Base-by-base conservation (phyloP, 2,113 vertebrate species). In the Bubo scandiacus region DNA sequence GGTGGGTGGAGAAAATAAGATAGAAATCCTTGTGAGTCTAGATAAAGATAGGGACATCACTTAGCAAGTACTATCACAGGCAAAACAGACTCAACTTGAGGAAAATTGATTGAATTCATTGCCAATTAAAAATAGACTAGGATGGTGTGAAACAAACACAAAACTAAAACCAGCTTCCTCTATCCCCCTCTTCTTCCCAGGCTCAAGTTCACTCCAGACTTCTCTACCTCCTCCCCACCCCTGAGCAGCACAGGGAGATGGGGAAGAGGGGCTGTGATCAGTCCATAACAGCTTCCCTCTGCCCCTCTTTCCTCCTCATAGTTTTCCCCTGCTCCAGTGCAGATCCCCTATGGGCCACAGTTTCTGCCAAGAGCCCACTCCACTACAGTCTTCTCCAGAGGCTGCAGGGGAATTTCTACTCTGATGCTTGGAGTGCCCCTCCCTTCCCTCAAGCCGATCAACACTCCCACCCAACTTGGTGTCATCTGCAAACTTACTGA, bases 331-430 rank as follows among this genome's bases (percentile, higher is more conserved):
- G 9, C 27, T 27, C 7, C 34, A 57, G 16, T 14, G 16, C 6
- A 8, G 29, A 85, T 2, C 5, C 4, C 3, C 29, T 5, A 36
- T 0, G 1, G 14, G 22, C 2, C 34, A 36, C 43, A 43, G 42
- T 18, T 81, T 22, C 30, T 63, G 36, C 10, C 30, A 42, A 42
- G 4, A 80, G 4, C 40, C 52, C 75, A 22, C 27, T 61, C 15
- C 34, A 45, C 27, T 10, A 16, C 4, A 2, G 17, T 21, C 59
- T 66, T 79, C 27, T 47, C 40, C 19, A 47, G 23, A 38, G 11
- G 4, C 12, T 57, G 10, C 42, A 36, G 67, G 8, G 26, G 6
- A 30, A 57, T 63, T 38, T 36, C 25, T 63, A 21, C 14, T 42
- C 42, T 22, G 4, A 12, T 18, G 16, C 26, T 17, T 36, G 45